A percentile compares a stretch with the other conserved stretches of the same genome.
Evolutionary conservation across 2,888 invertebrate genomes (phyloP).

Genomic region (Ichneumoninae sp.): DNA sequence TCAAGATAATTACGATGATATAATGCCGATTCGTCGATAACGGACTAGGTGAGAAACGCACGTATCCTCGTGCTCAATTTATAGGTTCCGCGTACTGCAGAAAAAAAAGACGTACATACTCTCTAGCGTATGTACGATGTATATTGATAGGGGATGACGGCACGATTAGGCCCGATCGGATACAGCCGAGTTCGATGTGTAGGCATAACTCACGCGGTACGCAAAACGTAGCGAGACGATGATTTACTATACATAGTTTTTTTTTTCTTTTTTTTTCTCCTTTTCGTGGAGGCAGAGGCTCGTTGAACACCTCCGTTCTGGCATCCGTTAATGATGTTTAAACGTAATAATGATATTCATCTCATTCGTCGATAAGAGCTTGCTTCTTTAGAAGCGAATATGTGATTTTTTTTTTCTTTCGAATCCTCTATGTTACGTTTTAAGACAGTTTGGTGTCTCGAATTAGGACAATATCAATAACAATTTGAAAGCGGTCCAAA

Average conservation of each 20-base stretch:
- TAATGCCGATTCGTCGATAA: conserved; percentile 38
- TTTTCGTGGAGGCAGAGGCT: conserved; percentile 38
- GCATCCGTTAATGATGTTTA: conserved; percentile 23
- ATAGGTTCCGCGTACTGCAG: conserved; percentile 42
- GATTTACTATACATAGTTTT: conserved; percentile 29
- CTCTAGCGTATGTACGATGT: conserved; percentile 54
- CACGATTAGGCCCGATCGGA: conserved; percentile 33
- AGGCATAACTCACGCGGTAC: conserved; percentile 33
- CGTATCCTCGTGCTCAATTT: conserved; percentile 51
- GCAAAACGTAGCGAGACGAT: conserved; percentile 44
- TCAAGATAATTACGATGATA: conserved; percentile 37
- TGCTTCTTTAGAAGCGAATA: conserved; percentile 25
- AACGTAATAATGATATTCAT: conserved; percentile 17
- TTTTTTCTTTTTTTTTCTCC: conserved; percentile 4
- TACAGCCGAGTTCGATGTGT: conserved; percentile 35
- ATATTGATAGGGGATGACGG: conserved; percentile 54
- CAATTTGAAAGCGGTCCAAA: conserved; percentile 15
- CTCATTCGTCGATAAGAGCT: conserved; percentile 33
- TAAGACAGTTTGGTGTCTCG: conserved; percentile 27
- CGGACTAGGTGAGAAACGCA: conserved; percentile 56
- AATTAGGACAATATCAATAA: conserved; percentile 32
- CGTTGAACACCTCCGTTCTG: conserved; percentile 42
- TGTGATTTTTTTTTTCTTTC: conserved; percentile 29
- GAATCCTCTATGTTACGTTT: not conserved
- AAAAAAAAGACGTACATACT: conserved; percentile 54